These are phyloP conservation scores for Malurus melanocephalus DNA, from an alignment of 2,113 vertebrate genomes.

Conservation along the genomic window DNA sequence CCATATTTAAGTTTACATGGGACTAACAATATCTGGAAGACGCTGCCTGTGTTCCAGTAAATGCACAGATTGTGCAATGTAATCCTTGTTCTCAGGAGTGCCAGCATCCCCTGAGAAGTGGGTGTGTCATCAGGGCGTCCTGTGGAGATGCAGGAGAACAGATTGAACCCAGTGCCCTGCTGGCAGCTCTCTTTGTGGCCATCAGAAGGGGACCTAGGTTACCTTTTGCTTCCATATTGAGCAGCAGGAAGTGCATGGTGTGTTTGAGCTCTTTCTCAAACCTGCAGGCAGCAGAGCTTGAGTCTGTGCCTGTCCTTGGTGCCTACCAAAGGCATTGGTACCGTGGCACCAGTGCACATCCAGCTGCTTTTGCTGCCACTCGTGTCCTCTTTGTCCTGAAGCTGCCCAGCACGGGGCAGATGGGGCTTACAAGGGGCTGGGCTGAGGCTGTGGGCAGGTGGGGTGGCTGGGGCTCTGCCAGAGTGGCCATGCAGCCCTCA, in stretches of 20 bases:
- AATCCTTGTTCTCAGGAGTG: neutral
- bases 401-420: neutral
- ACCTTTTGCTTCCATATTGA: neutral
- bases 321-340: fast-evolving
- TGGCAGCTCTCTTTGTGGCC: neutral
- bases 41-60: neutral
- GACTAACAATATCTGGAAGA: neutral
- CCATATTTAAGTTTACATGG: neutral
- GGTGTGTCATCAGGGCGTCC: fast-evolving
- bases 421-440: neutral
- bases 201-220: neutral
- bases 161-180: neutral
- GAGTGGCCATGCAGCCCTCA: neutral
- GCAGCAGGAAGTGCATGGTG: neutral
- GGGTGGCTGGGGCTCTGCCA: neutral
- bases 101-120: neutral
- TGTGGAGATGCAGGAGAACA: neutral
- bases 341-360: neutral
- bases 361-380: neutral
- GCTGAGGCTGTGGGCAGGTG: neutral
- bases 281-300: neutral
- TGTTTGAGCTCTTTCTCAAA: neutral
- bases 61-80: neutral
- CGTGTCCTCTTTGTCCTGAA: neutral
- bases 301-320: neutral